Evolutionary conservation across 1,140 invertebrate genomes (phyloP).

Genomic region (Drosophila kanapiae): DNA sequence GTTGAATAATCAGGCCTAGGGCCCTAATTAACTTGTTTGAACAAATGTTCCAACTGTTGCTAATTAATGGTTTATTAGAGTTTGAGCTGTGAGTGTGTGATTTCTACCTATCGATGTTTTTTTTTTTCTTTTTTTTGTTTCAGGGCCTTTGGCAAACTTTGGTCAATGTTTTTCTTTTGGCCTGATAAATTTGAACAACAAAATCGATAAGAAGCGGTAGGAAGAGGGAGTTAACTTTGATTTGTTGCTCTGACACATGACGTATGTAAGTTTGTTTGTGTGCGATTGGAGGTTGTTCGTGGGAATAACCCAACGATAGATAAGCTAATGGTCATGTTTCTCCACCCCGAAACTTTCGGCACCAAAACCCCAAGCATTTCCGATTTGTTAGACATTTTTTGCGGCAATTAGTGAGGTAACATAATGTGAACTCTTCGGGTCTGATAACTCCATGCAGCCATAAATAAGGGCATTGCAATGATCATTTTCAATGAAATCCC

Average conservation of each 20-base stretch:
- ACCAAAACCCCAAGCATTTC: constrained; percentile 28
- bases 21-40: constrained; percentile 67
- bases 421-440: background rate
- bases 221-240: constrained; percentile 37
- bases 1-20: constrained; percentile 57
- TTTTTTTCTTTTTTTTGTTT: background rate
- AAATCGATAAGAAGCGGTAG: constrained; percentile 37
- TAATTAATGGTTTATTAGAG: constrained; percentile 35
- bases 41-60: constrained; percentile 35
- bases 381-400: constrained; percentile 45
- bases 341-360: constrained; percentile 24
- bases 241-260: constrained; percentile 48
- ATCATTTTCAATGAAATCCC: constrained; percentile 28
- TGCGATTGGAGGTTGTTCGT: background rate
- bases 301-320: constrained; percentile 28
- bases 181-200: constrained; percentile 30
- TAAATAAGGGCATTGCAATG: constrained; percentile 4
- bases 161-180: constrained; percentile 44
- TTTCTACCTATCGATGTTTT: constrained; percentile 15
- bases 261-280: background rate
- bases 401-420: constrained; percentile 45
- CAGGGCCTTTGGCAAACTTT: constrained; percentile 47
- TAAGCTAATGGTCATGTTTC: constrained; percentile 57
- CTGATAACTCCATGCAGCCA: constrained; percentile 49
- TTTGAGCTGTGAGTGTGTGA: background rate